These are phyloP conservation scores for Setophaga petechia DNA, from an alignment of 2,113 vertebrate genomes.

Conservation along the genomic window DNA sequence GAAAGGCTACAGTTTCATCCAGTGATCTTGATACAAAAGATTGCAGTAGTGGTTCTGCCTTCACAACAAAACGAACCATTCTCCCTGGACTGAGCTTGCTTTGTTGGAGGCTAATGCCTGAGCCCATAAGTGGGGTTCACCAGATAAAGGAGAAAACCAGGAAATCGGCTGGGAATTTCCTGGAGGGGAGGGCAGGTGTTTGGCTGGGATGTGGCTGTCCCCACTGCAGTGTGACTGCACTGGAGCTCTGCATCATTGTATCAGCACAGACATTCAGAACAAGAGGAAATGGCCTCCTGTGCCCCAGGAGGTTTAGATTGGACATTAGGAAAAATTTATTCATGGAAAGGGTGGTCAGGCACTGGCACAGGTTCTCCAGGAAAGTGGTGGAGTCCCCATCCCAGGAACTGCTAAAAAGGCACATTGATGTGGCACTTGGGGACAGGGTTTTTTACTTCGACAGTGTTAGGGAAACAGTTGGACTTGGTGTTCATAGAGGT, in stretches of 20 bases:
- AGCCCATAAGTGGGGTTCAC: not conserved
- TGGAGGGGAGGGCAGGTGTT: not conserved
- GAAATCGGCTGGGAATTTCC: not conserved
- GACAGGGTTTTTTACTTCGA: not conserved
- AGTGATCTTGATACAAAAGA: not conserved
- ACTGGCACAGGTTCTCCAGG: not conserved
- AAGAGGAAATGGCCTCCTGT: not conserved
- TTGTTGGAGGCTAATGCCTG: not conserved
- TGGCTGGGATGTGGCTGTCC: not conserved
- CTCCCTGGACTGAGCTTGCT: not conserved
- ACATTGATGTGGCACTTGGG: not conserved
- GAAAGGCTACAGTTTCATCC: not conserved
- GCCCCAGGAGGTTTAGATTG: not conserved
- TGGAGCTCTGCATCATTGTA: not conserved
- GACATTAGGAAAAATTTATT: not conserved
- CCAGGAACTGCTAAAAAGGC: not conserved
- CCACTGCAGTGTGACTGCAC: not conserved
- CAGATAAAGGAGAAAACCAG: not conserved
- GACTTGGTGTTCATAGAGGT: rapidly evolving
- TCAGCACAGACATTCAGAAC: not conserved
- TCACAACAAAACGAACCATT: rapidly evolving
- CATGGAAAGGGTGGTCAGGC: not conserved
- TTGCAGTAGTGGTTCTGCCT: rapidly evolving
- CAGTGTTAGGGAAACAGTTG: not conserved
- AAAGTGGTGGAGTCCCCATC: not conserved